Evolutionary conservation across 2,888 invertebrate genomes (phyloP).

Genomic region (Thalpophila matura): DNA sequence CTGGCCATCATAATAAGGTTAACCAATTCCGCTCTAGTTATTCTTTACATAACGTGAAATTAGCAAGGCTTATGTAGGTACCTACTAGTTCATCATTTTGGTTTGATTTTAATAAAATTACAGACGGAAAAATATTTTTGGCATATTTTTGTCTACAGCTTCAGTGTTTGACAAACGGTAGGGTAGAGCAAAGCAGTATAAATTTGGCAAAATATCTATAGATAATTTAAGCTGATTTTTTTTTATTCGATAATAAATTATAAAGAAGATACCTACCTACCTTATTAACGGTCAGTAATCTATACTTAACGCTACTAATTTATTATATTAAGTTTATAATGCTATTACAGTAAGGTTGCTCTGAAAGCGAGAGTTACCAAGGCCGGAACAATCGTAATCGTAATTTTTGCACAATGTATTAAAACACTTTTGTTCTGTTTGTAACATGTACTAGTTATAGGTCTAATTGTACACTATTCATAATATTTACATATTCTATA

Average conservation of each 20-base stretch:
- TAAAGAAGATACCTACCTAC: no score
- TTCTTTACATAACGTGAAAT: conserved; percentile 52
- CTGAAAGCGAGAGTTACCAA: conserved; percentile 71
- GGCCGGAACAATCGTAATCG: conserved; percentile 60
- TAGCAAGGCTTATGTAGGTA: conserved; percentile 11
- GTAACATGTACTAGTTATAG: conserved; percentile 8
- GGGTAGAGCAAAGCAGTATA: no score
- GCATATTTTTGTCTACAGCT: no score
- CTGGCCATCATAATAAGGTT: conserved; percentile 43
- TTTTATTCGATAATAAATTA: no score
- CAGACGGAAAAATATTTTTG: no score
- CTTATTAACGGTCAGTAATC: no score
- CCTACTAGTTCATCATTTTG: no score
- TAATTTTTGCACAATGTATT: conserved; percentile 53
- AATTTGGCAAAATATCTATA: no score
- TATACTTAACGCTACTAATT: conserved; percentile 17
- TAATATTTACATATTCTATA: conserved; percentile 10
- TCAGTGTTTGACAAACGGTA: no score
- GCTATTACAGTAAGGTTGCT: conserved; percentile 60
- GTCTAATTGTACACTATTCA: conserved; percentile 8
- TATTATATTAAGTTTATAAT: conserved; percentile 47
- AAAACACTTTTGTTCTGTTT: conserved; percentile 41
- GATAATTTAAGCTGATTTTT: no score
- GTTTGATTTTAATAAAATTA: no score
- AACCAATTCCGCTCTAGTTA: conserved; percentile 60